These are phyloP conservation scores for Takifugu ocellatus DNA, from an alignment of 2,797 vertebrate species.

Conservation along the genomic window DNA sequence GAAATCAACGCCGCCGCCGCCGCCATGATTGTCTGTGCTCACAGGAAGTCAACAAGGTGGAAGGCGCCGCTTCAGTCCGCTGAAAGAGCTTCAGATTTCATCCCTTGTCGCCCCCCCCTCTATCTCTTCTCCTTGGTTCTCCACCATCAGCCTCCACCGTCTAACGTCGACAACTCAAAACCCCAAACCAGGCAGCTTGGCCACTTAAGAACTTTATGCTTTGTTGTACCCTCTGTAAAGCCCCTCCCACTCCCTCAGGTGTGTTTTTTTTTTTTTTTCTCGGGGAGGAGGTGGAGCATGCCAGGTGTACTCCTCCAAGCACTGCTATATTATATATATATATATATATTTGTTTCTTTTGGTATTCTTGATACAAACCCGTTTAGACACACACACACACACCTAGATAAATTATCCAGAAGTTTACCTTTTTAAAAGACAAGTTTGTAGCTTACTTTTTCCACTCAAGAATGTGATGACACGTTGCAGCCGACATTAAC, in stretches of 20 bases:
- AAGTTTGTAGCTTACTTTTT: conserved; percentile 65
- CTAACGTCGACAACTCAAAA: conserved; percentile 63
- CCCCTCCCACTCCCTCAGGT: conserved; percentile 41
- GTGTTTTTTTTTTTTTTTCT: background rate
- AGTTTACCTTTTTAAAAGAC: conserved; percentile 70
- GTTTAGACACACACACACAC: conserved; percentile 67
- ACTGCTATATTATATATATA: conserved; percentile 65
- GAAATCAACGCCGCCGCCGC: conserved; percentile 23
- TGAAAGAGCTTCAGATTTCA: conserved; percentile 54
- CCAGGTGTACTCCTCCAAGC: conserved; percentile 68
- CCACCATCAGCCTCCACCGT: conserved; percentile 15
- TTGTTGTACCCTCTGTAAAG: conserved; percentile 61
- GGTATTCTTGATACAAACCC: conserved; percentile 51
- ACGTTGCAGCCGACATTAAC: conserved; percentile 56
- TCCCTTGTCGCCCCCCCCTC: conserved; percentile 12
- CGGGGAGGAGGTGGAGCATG: conserved; percentile 22
- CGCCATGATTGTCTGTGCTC: conserved; percentile 16
- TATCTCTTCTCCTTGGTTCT: conserved; percentile 29
- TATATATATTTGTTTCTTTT: conserved; percentile 46
- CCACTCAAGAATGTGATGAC: conserved; percentile 73
- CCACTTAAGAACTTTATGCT: conserved; percentile 71
- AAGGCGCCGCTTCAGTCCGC: conserved; percentile 38
- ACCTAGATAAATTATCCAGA: conserved; percentile 60
- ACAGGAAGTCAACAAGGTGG: conserved; percentile 35
- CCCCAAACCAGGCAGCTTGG: conserved; percentile 78